Conservation (phyloP, 2,888 invertebrate species). For the Coleophora deauratella region DNA sequence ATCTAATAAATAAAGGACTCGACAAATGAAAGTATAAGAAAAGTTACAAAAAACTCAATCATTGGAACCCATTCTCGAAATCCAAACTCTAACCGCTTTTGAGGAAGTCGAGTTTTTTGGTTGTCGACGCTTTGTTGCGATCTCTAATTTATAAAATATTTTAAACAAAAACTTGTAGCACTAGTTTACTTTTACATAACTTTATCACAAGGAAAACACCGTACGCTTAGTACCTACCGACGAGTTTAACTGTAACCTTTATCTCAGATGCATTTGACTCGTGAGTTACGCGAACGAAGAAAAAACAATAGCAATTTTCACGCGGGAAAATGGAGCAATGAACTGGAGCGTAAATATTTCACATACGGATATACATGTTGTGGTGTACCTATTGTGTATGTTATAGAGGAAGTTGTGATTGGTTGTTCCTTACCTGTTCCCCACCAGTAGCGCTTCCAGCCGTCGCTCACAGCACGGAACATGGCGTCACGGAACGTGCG, state of each 20-base stretch:
- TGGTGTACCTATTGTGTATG: slow-evolving; percentile 18
- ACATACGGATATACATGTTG: slow-evolving; percentile 18
- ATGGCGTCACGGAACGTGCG: slow-evolving; percentile 48
- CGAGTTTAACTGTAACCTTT: neutral
- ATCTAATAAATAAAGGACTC: no score
- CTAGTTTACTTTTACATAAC: no score
- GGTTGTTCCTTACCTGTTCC: slow-evolving; percentile 66
- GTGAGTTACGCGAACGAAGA: slow-evolving; percentile 3
- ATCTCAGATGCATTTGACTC: slow-evolving; percentile 24
- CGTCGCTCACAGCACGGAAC: slow-evolving; percentile 62
- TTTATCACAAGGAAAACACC: neutral
- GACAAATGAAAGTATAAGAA: no score
- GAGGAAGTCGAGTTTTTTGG: no score
- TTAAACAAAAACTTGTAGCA: no score
- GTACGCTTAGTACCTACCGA: neutral
- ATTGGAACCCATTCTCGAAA: no score
- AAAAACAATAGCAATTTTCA: slow-evolving; percentile 1
- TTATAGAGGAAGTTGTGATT: slow-evolving; percentile 55
- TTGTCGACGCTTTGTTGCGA: no score
- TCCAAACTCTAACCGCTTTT: no score
- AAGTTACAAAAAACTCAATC: no score
- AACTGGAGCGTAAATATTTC: slow-evolving; percentile 14
- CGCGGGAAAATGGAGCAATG: slow-evolving; percentile 3
- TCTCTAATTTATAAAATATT: no score
- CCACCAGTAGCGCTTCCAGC: slow-evolving; percentile 70